A percentile compares a stretch with the other conserved stretches of the same genome.
phyloP scores from a whole-genome alignment of 2,113 vertebrate species.

The Psittacula cyanocephala region DNA sequence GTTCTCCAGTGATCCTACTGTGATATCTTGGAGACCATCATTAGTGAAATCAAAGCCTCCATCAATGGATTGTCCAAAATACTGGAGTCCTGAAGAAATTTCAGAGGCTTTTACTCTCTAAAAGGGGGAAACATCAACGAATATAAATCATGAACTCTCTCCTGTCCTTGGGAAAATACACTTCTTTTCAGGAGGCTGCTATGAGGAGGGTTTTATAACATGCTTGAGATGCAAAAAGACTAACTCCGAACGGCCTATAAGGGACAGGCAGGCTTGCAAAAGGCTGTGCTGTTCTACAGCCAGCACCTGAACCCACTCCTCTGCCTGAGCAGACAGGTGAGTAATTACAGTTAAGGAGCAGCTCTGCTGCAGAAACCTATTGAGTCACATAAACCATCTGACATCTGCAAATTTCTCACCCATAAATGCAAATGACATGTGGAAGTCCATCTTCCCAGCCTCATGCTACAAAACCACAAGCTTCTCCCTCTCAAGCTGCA shows the following conservation, averaged over 20 bases:
- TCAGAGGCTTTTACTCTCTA: slow-evolving; percentile 51
- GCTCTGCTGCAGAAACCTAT: neutral
- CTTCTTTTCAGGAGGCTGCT: neutral
- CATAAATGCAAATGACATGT: neutral
- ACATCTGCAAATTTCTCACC: neutral
- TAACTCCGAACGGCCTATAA: neutral
- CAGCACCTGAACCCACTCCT: neutral
- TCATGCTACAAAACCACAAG: neutral
- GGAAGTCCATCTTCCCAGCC: neutral
- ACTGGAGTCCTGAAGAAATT: slow-evolving; percentile 24
- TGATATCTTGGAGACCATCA: slow-evolving; percentile 38
- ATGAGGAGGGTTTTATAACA: neutral
- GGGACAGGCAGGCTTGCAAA: neutral
- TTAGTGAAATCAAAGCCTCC: slow-evolving; percentile 57
- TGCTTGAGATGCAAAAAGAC: neutral
- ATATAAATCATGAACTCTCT: neutral
- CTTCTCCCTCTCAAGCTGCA: neutral
- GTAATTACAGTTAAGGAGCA: neutral
- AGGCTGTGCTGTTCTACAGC: neutral
- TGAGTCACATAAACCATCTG: neutral
- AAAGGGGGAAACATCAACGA: neutral
- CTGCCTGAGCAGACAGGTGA: neutral
- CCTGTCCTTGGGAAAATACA: neutral
- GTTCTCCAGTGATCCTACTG: slow-evolving; percentile 36
- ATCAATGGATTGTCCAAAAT: slow-evolving; percentile 64